Base-by-base conservation (phyloP, 1,140 invertebrate genomes). In the Caenorhabditis inopinata region DNA sequence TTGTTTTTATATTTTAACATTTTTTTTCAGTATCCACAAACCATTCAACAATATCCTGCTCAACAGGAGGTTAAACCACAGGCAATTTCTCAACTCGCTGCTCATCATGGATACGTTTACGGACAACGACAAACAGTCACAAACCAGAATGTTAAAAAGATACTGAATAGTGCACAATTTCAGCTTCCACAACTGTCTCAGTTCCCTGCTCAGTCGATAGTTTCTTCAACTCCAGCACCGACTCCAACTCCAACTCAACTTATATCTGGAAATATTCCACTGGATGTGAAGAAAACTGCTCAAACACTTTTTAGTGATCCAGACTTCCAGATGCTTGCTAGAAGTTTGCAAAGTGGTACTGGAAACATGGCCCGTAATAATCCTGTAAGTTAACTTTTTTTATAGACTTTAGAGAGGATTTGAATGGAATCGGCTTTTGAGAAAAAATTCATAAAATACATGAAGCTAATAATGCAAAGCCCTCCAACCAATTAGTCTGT, bases 31-130 rank as follows among this genome's bases (percentile, higher is more conserved):
- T 68, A 68, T 21, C 7, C 58, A 1, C 58, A 38, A 25, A 68
- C 58, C 32, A 18, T 18, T 18, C 32, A 68, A 38, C 58, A 68
- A 68, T 68, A 68, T 68, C 58, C 58, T 68, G 58, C 58, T 21
- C 58, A 68, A 21, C 58, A 68, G 58, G 58, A 68, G 58, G 32
- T 68, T 32, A 68, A 68, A 38, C 32, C 29, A 32, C 51, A 58
- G 27, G 23, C 58, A 1, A 18, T 21, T 68, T 32, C 58, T 21
- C 58, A 68, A 68, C n/a, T 68, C 2, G 11, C 58, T 18, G 58
- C 58, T 14, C 58, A 68, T 12, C 58, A 68, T 21, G 58, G 58
- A 5, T 68, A 38, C n/a, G n/a, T 68, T 1, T 68, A 68, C 27
- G 58, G 58, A 3, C 58, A 29, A 1, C 58, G 38, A 21, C 58